Evolutionary conservation across 53 echinoderm and acorn worm genomes (phyloP).

Genomic region (Arbacia lixula): DNA sequence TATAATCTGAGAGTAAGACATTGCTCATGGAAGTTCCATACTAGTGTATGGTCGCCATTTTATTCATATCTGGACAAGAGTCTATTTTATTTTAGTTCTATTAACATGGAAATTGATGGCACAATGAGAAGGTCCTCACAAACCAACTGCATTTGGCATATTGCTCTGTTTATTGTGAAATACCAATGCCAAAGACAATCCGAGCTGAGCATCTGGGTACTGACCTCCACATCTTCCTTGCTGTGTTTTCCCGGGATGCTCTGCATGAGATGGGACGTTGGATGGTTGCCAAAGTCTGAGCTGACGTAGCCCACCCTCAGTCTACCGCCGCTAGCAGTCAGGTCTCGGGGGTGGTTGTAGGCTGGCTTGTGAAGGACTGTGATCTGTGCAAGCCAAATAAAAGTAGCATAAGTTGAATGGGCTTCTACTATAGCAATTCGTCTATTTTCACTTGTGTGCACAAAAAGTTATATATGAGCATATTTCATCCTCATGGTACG

Average conservation of each 20-base stretch:
- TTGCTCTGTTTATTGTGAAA: neutral
- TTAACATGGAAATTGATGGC: no score
- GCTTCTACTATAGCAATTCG: neutral
- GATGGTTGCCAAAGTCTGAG: slow-evolving; percentile 99
- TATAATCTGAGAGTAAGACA: no score
- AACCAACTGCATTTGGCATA: no score
- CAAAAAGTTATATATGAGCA: neutral
- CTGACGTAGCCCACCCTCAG: slow-evolving; percentile 91
- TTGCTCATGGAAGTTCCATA: no score
- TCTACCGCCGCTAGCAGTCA: slow-evolving; percentile 78
- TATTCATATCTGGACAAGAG: no score
- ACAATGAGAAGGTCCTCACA: no score
- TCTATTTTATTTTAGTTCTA: no score
- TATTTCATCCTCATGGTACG: no score
- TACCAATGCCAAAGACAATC: neutral
- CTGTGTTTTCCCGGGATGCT: slow-evolving; percentile 97
- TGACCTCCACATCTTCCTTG: slow-evolving; percentile 90
- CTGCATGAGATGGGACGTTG: slow-evolving; percentile 99
- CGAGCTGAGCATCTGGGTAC: neutral
- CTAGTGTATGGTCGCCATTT: no score
- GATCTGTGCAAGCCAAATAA: slow-evolving; percentile 58
- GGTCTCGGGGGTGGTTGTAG: slow-evolving; percentile 90
- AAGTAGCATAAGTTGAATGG: neutral
- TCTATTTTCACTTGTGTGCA: neutral
- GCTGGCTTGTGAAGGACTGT: slow-evolving; percentile 91